Conservation (phyloP, 2,797 vertebrate genomes). For the Gila robusta region DNA sequence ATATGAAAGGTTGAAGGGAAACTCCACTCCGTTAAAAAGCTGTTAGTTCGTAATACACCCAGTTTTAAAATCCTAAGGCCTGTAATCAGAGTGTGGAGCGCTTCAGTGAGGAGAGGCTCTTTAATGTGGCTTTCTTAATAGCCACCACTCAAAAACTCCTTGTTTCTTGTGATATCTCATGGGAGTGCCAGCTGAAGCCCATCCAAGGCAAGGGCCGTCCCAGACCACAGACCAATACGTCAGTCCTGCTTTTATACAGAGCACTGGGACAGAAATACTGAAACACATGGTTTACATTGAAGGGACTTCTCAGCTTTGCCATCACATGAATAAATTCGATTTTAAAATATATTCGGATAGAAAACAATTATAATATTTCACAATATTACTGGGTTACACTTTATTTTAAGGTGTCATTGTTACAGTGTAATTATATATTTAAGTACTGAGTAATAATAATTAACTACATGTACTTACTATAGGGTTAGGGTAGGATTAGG, state of each 20-base stretch:
- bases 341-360: no score
- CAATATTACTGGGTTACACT: background rate
- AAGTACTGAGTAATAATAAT: no score
- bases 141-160: slow-evolving; percentile 64
- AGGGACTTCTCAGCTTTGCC: background rate
- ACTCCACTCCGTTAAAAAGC: slow-evolving; percentile 41
- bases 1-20: background rate
- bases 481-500: no score
- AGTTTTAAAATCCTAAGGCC: slow-evolving; percentile 43
- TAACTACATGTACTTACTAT: no score
- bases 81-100: slow-evolving; percentile 73
- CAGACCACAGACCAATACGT: slow-evolving; percentile 41
- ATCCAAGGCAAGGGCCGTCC: slow-evolving; percentile 23
- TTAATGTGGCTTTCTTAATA: slow-evolving; percentile 68
- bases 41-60: slow-evolving; percentile 64
- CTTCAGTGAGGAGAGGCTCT: slow-evolving; percentile 59
- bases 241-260: background rate
- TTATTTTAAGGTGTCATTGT: no score
- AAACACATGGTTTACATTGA: slow-evolving; percentile 11
- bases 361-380: no score
- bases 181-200: slow-evolving; percentile 39
- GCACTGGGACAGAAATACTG: background rate
- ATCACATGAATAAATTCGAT: no score
- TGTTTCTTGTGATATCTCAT: slow-evolving; percentile 58
- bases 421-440: no score